A percentile compares a stretch with the other conserved stretches of the same genome.
Evolutionary conservation across 2,113 vertebrate species (phyloP).

Genomic region (Erythrocercus mccallii): DNA sequence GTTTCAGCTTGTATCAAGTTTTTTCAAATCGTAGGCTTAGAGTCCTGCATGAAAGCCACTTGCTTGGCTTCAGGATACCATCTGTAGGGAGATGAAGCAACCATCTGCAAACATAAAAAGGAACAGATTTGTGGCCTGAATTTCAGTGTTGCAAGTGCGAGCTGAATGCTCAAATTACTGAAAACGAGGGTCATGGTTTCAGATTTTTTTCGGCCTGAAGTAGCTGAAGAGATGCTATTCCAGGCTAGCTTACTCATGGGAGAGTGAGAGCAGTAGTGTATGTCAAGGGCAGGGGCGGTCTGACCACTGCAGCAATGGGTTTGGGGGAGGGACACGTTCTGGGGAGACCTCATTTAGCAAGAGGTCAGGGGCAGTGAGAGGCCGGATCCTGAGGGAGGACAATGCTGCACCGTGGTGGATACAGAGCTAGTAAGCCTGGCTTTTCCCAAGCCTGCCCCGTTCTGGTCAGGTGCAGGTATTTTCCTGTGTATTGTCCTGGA

Average conservation of each 20-base stretch:
- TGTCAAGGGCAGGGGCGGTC: not conserved
- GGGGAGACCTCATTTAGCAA: not conserved
- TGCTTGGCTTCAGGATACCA: conserved; percentile 35
- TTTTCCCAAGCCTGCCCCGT: not conserved
- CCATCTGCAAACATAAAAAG: conserved; percentile 7
- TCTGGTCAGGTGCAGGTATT: not conserved
- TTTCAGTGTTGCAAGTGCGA: not conserved
- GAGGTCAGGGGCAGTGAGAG: not conserved
- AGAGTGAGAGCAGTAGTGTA: not conserved
- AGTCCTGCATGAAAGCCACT: not conserved
- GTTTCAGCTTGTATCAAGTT: not conserved
- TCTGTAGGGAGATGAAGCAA: conserved; percentile 22
- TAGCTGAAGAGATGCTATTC: not conserved
- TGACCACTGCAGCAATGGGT: not conserved
- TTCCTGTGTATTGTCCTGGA: not conserved
- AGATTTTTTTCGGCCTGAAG: not conserved
- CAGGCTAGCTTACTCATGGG: not conserved
- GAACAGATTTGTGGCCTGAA: conserved; percentile 50
- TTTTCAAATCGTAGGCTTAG: not conserved
- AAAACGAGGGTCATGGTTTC: not conserved
- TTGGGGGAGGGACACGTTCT: not conserved
- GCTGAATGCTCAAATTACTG: conserved; percentile 21
- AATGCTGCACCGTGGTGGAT: fast-evolving
- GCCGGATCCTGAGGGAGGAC: fast-evolving
- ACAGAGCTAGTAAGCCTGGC: not conserved